Evolutionary conservation across 2,113 vertebrate genomes (phyloP), one percentile per base, ranked within the genome.

Genomic region (Hydrolagus affinis): DNA sequence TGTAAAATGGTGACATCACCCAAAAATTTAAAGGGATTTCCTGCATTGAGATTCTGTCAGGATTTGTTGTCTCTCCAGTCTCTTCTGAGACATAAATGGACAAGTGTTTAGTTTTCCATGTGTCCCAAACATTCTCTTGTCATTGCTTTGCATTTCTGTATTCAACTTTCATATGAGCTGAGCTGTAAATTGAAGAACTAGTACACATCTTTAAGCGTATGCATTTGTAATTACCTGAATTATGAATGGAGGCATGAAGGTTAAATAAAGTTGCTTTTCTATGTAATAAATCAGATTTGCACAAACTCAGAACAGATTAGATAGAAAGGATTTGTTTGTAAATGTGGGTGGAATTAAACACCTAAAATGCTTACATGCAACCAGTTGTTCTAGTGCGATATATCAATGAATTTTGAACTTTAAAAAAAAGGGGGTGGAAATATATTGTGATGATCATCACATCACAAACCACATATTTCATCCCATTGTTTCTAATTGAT

Each of bases 231-330:
- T 96, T 96, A 97, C 96, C 96, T 98, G 96, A 83, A 83, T 68
- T 83, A 83, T 83, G 78, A 98, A 97, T 96, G 96, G 96, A 97
- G 98, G 98, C 98, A 99, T 99, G 98, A 98, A 97, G 96, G 96
- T 96, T 93, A 95, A 98, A 98, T 99, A 99, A 98, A 99, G 95
- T 93, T 94, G 93, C 96, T 99, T 99, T 99, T 99, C 95, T 99
- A 99, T 97, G 95, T 96, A 98, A 97, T 88, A 88, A 91, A 89
- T 89, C 8, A 88, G 25, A 91, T 92, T 91, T 92, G 90, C 88
- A 87, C 88, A 91, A 89, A 89, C 89, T 92, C 89, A 89, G 85
- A 88, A n/a, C 32, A 75, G 25, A 83, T 32, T 32, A 11, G 25
- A 44, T 44, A 44, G 44, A 1, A 44, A 32, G 62, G 62, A 66